Base-by-base conservation (phyloP, 2,888 invertebrate genomes). In the Lasiommata megera region DNA sequence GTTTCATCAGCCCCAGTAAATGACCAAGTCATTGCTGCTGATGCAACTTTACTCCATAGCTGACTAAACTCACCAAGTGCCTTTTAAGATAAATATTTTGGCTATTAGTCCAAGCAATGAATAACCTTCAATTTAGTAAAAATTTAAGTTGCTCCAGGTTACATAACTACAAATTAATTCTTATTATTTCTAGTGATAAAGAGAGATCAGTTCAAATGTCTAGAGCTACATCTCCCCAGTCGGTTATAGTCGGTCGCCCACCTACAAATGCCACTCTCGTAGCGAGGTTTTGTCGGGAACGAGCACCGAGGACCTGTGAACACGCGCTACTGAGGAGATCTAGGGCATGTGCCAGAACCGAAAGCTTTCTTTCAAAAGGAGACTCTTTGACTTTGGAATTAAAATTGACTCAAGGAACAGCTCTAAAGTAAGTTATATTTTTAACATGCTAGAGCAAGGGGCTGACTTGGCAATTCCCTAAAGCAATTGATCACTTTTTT, bases 331-430 rank as follows among this genome's bases (percentile, higher is more conserved):
- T 96, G 54, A 76, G 84, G 56, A 89, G 82, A 67, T 93, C 94
- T 16, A 92, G 96, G 58, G 96, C 96, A 0, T 97, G 97, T 73
- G 93, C 94, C 0, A 91, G 95, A 28, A 94, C 95, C 6, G 97
- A 97, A 77, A 96, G 96, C 80, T 97, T 95, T 77, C 92, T 97
- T 11, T 96, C 96, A 3, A 94, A 95, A 63, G 95, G 95, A 57
- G 96, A 95, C 80, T 95, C 94, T 52, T 92, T 96, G 68, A 96
- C 96, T 14, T 89, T 96, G 66, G 96, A 96, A 79, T 86, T 97
- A 68, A 94, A 94, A 72, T 91, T 96, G 72, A 93, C 94, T 11
- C 96, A 97, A 80, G 96, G 96, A 38, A 96, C 97, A 0, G 96
- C 96, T 38, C 92, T 97, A 58, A 95, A 96, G 96, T 95, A 83